Conservation (phyloP, 2,888 invertebrate genomes). For the Resseliella maxima region DNA sequence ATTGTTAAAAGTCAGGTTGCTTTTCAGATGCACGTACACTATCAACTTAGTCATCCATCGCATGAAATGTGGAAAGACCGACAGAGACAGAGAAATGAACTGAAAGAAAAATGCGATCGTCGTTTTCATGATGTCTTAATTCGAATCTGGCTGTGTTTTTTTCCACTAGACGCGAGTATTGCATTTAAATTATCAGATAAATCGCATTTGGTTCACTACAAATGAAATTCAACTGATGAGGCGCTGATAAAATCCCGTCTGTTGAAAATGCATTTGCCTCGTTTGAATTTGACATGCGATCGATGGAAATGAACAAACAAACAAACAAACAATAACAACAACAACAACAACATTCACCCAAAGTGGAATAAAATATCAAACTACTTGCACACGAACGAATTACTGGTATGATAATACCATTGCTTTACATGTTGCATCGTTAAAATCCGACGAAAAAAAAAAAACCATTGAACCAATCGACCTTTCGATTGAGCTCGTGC, state of each 20-base stretch:
- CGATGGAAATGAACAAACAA: conserved; percentile 31
- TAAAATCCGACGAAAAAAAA: neutral
- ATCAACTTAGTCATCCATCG: neutral
- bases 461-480: neutral
- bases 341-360: neutral
- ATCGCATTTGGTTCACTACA: conserved; percentile 51
- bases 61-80: neutral
- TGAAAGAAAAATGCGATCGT: conserved; percentile 21
- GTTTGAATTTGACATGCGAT: conserved; percentile 55
- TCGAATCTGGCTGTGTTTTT: neutral
- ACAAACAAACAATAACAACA: neutral
- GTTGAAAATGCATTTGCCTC: conserved; percentile 38
- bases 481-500: neutral
- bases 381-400: conserved; percentile 46
- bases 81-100: neutral
- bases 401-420: conserved; percentile 47
- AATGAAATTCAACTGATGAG: conserved; percentile 55
- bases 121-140: conserved; percentile 47
- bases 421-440: conserved; percentile 19
- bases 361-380: conserved; percentile 7
- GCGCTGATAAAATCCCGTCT: conserved; percentile 54
- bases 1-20: conserved; percentile 24
- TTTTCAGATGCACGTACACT: neutral
- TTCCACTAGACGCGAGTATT: conserved; percentile 6
- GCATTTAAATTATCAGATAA: conserved; percentile 54